A percentile compares a stretch with the other conserved stretches of the same genome.
phyloP scores from a whole-genome alignment of 2,113 vertebrate genomes.

The Tragelaphus strepsiceros region DNA sequence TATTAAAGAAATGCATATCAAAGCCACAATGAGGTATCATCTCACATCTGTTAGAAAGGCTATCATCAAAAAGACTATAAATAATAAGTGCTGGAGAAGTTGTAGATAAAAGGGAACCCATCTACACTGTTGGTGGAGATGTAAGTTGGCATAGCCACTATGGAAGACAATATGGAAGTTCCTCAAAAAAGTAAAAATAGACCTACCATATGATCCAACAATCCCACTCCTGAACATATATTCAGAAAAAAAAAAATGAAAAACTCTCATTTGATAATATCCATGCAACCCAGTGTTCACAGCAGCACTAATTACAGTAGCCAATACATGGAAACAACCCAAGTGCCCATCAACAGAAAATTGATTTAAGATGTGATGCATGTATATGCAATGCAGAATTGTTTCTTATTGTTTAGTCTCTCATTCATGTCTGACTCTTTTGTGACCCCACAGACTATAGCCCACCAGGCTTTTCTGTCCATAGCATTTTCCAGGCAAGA shows the following conservation, averaged over 20 bases:
- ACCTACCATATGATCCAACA: background rate
- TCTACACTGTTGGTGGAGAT: background rate
- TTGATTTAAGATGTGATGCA: background rate
- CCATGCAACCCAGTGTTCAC: background rate
- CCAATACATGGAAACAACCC: background rate
- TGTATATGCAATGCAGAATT: background rate
- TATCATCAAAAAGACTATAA: background rate
- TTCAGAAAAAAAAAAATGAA: background rate
- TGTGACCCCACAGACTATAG: background rate
- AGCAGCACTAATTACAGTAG: background rate
- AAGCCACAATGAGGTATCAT: background rate
- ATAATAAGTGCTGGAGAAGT: background rate
- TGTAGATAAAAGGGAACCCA: background rate
- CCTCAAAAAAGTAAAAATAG: background rate
- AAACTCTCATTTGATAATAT: background rate
- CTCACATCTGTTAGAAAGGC: background rate
- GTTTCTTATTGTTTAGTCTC: background rate
- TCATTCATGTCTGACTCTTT: background rate
- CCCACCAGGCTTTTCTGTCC: background rate
- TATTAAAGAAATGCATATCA: background rate
- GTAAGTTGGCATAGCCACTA: background rate
- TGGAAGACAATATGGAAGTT: background rate
- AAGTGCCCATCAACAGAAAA: background rate
- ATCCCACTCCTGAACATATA: background rate
- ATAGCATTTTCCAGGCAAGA: background rate